Evolutionary conservation across 2,888 invertebrate genomes (phyloP), one percentile per base, ranked within the genome.

Genomic region (Schizotus pectinicornis): DNA sequence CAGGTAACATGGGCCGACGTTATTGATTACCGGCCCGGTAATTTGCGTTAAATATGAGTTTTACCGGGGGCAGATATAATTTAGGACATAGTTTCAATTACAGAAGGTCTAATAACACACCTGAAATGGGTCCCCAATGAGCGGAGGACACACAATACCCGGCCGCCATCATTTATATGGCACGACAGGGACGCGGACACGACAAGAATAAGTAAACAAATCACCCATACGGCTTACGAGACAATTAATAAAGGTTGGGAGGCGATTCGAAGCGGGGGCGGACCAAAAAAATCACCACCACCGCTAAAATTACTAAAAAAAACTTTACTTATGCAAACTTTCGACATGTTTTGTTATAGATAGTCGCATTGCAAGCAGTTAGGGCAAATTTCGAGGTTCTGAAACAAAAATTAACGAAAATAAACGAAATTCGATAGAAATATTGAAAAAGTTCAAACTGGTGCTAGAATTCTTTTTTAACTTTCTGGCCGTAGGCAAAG

Each of bases 31-130:
- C 22, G 22, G 22, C 22, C 22, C 22, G 36, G 32, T 47, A 31
- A 50, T 50, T 41, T 13, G 6, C 43, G 43, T 42, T 41, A 54
- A 53, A 54, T 47, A 39, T 34, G 48, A 56, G 31, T 56, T 42
- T 49, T 49, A n/a, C 45, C 34, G 41, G 31, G 47, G 34, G 30
- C 9, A 34, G 45, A 64, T 53, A 65, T 62, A 63, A 68, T 66
- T 65, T 65, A 56, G 63, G 64, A 62, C 63, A 61, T 63, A 69
- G 70, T 70, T 70, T 71, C 70, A 70, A 71, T 70, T 70, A 70
- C 67, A 68, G 57, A 61, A 65, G 67, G 67, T 69, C 69, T 67
- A 70, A 70, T 71, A 70, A 69, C 64, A 67, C 67, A 69, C 68
- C 69, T 67, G 67, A 61, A 71, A 71, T 64, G 67, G 67, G 67